Percentiles rank a stretch among this genome's conserved stretches.
phyloP scores from a whole-genome alignment of 2,797 vertebrate species.

The Spea hammondii region DNA sequence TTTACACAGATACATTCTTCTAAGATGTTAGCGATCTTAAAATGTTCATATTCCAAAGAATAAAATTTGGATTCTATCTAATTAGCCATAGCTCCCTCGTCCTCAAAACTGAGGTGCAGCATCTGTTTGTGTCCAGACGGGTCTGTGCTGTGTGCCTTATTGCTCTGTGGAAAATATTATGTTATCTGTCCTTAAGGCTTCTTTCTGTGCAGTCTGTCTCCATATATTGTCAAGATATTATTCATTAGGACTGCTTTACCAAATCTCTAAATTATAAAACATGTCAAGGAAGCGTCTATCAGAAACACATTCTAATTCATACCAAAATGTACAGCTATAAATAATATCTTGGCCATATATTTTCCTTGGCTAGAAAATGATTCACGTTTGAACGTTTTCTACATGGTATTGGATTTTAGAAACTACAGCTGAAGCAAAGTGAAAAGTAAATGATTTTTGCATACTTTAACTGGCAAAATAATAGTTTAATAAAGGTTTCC shows the following conservation, averaged over 20 bases:
- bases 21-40: slow-evolving; percentile 32
- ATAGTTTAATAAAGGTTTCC: not conserved
- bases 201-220: slow-evolving; percentile 49
- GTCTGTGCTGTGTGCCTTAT: slow-evolving; percentile 52
- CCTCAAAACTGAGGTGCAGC: slow-evolving; percentile 41
- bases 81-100: slow-evolving; percentile 31
- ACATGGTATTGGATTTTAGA: slow-evolving; percentile 19
- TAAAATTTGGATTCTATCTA: slow-evolving; percentile 25
- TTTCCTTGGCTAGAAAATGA: slow-evolving; percentile 43
- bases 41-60: slow-evolving; percentile 13
- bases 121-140: slow-evolving; percentile 52
- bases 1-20: slow-evolving; percentile 3
- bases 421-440: slow-evolving; percentile 28
- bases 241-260: not conserved
- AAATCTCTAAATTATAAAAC: not conserved
- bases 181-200: slow-evolving; percentile 40
- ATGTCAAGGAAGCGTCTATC: no score
- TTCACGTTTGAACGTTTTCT: slow-evolving; percentile 39
- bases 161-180: slow-evolving; percentile 52
- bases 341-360: slow-evolving; percentile 42
- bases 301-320: no score
- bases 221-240: slow-evolving; percentile 47
- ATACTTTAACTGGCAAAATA: slow-evolving; percentile 43
- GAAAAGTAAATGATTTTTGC: slow-evolving; percentile 20
- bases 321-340: not conserved